Evolutionary conservation across 2,888 invertebrate species (phyloP).

Genomic region (Rosalia funebris): DNA sequence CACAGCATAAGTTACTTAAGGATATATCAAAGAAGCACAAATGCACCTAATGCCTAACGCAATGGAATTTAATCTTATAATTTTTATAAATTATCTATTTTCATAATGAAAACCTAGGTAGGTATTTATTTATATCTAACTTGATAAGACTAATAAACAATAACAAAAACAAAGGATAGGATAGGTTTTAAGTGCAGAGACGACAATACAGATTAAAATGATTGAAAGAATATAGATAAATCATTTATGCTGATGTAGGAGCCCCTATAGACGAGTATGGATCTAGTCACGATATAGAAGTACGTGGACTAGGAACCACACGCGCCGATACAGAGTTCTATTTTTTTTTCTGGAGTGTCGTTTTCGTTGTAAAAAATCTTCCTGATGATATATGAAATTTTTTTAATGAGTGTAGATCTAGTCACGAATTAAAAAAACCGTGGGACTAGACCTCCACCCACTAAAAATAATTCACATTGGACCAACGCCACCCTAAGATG

Average conservation of each 20-base stretch:
- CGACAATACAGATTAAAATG: slow-evolving; percentile 5
- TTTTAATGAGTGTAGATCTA: slow-evolving; percentile 92
- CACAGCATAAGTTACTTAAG: too few species aligned
- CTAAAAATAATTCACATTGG: slow-evolving; percentile 63
- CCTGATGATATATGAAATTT: slow-evolving; percentile 52
- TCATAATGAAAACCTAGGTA: too few species aligned
- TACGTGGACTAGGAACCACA: slow-evolving; percentile 82
- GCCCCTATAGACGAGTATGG: slow-evolving; percentile 86
- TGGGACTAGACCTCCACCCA: slow-evolving; percentile 80
- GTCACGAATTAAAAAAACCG: slow-evolving; percentile 72
- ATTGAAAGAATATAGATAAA: slow-evolving; percentile 4
- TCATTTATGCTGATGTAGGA: slow-evolving; percentile 39
- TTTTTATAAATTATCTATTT: too few species aligned
- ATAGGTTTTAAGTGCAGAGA: neutral
- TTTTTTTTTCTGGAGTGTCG: neutral
- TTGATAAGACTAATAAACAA: slow-evolving; percentile 3
- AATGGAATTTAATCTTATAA: too few species aligned
- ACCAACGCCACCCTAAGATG: slow-evolving; percentile 17
- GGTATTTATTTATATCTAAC: too few species aligned
- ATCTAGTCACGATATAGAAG: slow-evolving; percentile 79
- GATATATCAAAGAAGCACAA: too few species aligned
- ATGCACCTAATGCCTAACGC: too few species aligned
- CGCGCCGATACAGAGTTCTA: slow-evolving; percentile 75
- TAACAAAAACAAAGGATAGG: neutral
- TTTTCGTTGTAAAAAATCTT: neutral